Base-by-base conservation (phyloP, 2,797 vertebrate species). In the Sebastes vulpes region DNA sequence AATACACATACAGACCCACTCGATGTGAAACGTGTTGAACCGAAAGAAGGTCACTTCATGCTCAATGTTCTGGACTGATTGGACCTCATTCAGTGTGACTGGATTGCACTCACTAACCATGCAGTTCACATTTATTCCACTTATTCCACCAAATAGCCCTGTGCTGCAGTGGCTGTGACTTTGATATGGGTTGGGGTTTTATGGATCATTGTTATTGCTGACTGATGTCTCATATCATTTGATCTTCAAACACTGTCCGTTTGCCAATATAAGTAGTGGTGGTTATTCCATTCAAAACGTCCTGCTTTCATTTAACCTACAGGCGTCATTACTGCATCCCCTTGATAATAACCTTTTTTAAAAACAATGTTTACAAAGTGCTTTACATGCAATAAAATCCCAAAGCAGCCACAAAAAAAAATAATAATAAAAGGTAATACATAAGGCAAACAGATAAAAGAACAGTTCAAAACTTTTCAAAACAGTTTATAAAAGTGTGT, bases 61-160 rank as follows among this genome's bases (percentile, higher is more conserved):
- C 82, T 89, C 84, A 81, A 64, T 74, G 81, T 82, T 84, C 77
- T 80, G 86, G 72, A 75, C 82, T 75, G 89, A 88, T 83, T 87
- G 69, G 87, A 83, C 67, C 68, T 83, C 63, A 79, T 70, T 82
- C 58, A 56, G 69, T 77, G 73, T 57, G 77, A 76, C 56, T 74
- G 29, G 14, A 70, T 56, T 31, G n/a, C 7, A 23, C 52, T 52
- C 74, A 60, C 50, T 68, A 75, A 83, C 70, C 72, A 71, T 66
- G 63, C 73, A 84, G 56, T 50, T 75, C 61, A 65, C 38, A 79
- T 76, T 46, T 79, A 53, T 61, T 69, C 38, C 63, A 82, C 32
- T 64, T 74, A 35, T 73, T 79, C 71, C 61, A 6, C 11, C 25
- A 54, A 82, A 46, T 3, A 10, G 58, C 16, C 16, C 61, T 50